These are phyloP conservation scores for Cataglyphis rosenhaueri DNA, from an alignment of 2,888 invertebrate genomes.

Conservation along the genomic window DNA sequence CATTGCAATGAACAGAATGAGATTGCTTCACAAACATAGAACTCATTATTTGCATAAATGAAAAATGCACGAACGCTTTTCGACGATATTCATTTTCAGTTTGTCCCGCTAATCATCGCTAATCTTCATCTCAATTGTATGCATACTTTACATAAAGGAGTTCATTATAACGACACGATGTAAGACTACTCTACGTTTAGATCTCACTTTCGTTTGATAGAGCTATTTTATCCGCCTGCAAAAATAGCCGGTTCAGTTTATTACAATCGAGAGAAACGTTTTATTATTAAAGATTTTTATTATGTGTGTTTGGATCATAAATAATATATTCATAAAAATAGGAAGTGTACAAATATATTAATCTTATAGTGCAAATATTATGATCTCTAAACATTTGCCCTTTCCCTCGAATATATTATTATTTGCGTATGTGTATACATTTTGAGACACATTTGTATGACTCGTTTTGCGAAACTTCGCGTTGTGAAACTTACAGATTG, in stretches of 20 bases:
- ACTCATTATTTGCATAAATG: constrained; percentile 38
- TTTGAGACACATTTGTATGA: constrained; percentile 46
- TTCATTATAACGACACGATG: constrained; percentile 61
- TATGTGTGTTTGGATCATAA: constrained; percentile 37
- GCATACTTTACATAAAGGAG: constrained; percentile 70
- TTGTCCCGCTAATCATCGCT: constrained; percentile 50
- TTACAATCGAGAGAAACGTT: constrained; percentile 42
- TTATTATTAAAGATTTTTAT: constrained; percentile 51
- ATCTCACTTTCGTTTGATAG: constrained; percentile 34
- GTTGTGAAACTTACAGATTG: constrained; percentile 27
- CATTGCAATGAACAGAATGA: background rate
- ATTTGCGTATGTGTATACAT: constrained; percentile 16
- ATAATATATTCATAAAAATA: constrained; percentile 57
- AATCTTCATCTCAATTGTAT: constrained; percentile 16
- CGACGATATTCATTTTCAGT: constrained; percentile 47
- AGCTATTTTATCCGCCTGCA: constrained; percentile 51
- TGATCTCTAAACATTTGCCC: constrained; percentile 46
- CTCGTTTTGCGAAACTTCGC: background rate
- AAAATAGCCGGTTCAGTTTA: constrained; percentile 59
- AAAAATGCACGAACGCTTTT: constrained; percentile 41
- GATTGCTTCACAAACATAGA: background rate
- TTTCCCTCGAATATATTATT: constrained; percentile 46
- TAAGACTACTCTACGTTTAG: constrained; percentile 52
- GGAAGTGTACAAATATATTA: constrained; percentile 59
- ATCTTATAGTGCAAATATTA: constrained; percentile 46